Evolutionary conservation across 2,797 vertebrate genomes (phyloP), one percentile per base, ranked within the genome.

Genomic region (Linurgus olivaceus): DNA sequence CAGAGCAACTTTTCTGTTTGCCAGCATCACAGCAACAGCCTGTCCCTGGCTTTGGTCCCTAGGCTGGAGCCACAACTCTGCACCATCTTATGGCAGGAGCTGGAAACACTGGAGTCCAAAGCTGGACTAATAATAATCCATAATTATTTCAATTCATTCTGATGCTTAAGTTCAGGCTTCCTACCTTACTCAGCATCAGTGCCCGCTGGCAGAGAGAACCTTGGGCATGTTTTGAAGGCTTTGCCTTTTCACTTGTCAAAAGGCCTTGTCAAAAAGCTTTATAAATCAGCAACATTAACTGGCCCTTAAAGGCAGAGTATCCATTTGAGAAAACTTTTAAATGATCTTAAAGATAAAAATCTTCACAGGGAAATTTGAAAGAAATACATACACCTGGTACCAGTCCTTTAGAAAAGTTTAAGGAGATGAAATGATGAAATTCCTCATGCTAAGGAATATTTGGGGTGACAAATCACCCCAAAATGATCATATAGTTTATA

Each of bases 341-440:
- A 84, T 63, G 15, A 88, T 88, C 59, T 44, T 21, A 63, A 92
- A 88, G 59, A 86, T 66, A 72, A 91, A 88, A 94, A 89, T 58
- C 67, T 67, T 94, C 57, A 38, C 48, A 33, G 71, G 58, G 52
- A 84, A 86, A 94, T 75, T 44, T 83, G 81, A 65, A 93, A 44
- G 47, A 88, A 90, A 87, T 17, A 38, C 0, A 0, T 81, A 59
- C 85, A 96, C 70, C 73, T 94, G 79, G 76, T 84, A 66, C 76
- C 48, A 93, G 55, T 75, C 68, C 75, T 94, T 86, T 66, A 75
- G 70, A 90, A 62, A 58, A 86, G 51, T 7, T 10, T 45, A 77
- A 93, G 74, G 63, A 94, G 62, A 91, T 40, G 29, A 80, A 93
- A 90, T 84, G 17, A 90, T 40, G 28, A 78, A 86, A 93, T 86